Conservation (phyloP, 1,140 invertebrate genomes). For the Venturia canescens region DNA sequence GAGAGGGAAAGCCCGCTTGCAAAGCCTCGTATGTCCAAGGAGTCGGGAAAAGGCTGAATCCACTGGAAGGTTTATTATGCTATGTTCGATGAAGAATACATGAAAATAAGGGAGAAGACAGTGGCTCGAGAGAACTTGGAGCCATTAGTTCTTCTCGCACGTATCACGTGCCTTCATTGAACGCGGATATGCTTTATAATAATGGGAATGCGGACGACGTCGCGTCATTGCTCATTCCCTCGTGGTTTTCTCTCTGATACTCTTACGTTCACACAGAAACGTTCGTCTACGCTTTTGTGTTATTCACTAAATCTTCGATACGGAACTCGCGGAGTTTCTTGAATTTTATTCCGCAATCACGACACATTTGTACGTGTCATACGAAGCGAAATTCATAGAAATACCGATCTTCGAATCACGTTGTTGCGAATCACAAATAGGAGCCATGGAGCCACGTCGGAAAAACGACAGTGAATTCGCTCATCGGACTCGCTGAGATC, state of each 20-base stretch:
- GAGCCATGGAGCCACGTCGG: not conserved
- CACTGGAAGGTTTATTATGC: constrained; percentile 38
- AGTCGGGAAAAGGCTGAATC: constrained; percentile 31
- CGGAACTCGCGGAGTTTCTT: constrained; percentile 15
- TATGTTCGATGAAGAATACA: constrained; percentile 20
- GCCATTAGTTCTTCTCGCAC: constrained; percentile 46
- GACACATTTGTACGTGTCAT: not conserved
- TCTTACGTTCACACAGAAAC: not conserved
- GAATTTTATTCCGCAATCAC: not conserved
- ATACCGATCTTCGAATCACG: not conserved
- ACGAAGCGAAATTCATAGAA: not conserved
- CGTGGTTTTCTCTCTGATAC: constrained; percentile 1
- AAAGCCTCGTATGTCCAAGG: not conserved
- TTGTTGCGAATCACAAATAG: not conserved
- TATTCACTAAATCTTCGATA: constrained; percentile 36
- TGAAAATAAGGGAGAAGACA: not conserved
- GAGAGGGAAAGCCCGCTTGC: constrained; percentile 20
- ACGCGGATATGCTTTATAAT: constrained; percentile 45
- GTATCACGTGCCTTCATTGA: constrained; percentile 43
- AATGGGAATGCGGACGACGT: constrained; percentile 46
- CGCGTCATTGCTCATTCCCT: constrained; percentile 44
- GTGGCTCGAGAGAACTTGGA: not conserved
- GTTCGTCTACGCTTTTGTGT: not conserved
- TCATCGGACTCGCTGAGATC: no score
- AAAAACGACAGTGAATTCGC: not conserved